Evolutionary conservation across 2,888 invertebrate species (phyloP), one percentile per base, ranked within the genome.

Genomic region (Orthonychiurus folsomi): DNA sequence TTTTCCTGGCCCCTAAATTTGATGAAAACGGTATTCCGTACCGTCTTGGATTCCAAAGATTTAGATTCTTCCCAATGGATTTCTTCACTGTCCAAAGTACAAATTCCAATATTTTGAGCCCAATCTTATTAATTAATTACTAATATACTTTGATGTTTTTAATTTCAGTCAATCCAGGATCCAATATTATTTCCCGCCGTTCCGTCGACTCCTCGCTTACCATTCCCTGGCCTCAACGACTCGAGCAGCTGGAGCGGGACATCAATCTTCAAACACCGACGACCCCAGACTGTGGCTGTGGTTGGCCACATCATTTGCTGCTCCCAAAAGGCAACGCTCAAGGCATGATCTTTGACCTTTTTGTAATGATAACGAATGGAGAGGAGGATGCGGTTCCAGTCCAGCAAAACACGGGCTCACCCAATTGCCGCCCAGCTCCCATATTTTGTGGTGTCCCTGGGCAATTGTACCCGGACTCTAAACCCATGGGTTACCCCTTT

Each of bases 11-110:
- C 0, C 87, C 88, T 0, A 81, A 80, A 15, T 71, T 75, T 50
- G 84, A 86, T 74, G 85, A 86, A 75, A 81, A 85, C 58, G 84
- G 84, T 63, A 78, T 83, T 48, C 80, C 81, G 1, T 84, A 85
- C 81, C 71, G 77, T 23, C 81, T 85, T 70, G 76, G 81, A 12
- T 83, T 85, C 56, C 86, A 87, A 76, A 79, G 84, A 20, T 47
- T 12, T 2, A 12, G 58, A 15, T 63, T 63, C 54, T 63, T 63
- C 37, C 56, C 48, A 9, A 20, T 63, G 1, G 63, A 63, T 50
- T 55, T 20, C 23, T 63, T 59, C 50, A 27, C 53, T 9, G 48
- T 24, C 18, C 3, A 2, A 15, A 23, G 52, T 52, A 52, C 5
- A 23, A 12, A 52, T n/a, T n/a, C n/a, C n/a, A n/a, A n/a, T n/a